A percentile compares a stretch with the other conserved stretches of the same genome.
Evolutionary conservation across 2,797 vertebrate species (phyloP).

Genomic region (Leucoraja ocellata): DNA sequence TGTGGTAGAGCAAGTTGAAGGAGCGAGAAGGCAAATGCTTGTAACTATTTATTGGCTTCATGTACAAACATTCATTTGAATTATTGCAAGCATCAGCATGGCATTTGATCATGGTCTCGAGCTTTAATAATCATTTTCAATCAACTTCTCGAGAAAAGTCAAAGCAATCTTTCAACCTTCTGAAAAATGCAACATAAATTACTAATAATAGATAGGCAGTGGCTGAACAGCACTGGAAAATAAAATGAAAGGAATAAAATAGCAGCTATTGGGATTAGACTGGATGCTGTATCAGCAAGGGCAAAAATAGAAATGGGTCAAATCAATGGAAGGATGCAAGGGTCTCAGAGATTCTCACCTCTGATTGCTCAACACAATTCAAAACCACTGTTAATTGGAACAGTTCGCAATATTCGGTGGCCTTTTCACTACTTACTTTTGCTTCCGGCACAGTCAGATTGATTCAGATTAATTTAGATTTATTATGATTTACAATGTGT

Average conservation of each 20-base stretch:
- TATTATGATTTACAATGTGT: not conserved
- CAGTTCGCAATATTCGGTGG: not conserved
- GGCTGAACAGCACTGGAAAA: not conserved
- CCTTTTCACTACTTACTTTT: not conserved
- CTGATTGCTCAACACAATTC: not conserved
- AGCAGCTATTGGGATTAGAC: not conserved
- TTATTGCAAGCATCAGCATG: not conserved
- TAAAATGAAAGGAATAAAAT: not conserved
- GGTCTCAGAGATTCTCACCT: not conserved
- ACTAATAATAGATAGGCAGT: not conserved
- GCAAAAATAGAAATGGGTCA: not conserved
- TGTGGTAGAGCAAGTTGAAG: too few species aligned
- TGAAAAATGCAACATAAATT: not conserved
- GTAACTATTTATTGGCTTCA: too few species aligned
- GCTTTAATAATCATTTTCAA: not conserved
- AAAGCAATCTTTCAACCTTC: not conserved
- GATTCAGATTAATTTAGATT: not conserved
- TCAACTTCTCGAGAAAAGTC: not conserved
- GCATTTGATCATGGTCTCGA: not conserved
- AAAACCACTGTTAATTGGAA: not conserved
- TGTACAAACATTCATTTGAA: not conserved
- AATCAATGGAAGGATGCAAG: not conserved
- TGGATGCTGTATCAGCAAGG: not conserved
- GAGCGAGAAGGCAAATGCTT: too few species aligned
- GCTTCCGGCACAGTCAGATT: not conserved